phyloP scores from a whole-genome alignment of 2,888 invertebrate species.

The Piscicola geometra region DNA sequence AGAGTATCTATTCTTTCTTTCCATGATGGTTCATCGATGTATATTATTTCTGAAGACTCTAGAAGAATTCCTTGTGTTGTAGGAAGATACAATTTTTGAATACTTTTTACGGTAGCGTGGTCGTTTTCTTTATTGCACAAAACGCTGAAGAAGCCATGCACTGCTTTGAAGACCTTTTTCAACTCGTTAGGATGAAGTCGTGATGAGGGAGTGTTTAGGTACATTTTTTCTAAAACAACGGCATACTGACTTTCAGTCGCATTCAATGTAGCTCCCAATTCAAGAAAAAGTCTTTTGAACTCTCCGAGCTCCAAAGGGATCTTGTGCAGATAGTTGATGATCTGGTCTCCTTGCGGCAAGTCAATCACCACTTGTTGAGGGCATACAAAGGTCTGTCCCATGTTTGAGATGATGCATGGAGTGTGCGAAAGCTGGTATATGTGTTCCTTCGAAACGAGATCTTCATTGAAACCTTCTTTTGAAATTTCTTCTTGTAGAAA shows the following conservation, averaged over 20 bases:
- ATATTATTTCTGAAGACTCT: conserved; percentile 41
- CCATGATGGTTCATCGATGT: conserved; percentile 44
- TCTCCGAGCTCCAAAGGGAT: conserved; percentile 45
- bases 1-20: conserved; percentile 41
- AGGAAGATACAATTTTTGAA: conserved; percentile 37
- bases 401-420: conserved; percentile 41
- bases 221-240: conserved; percentile 42
- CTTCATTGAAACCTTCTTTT: conserved; percentile 30
- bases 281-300: conserved; percentile 43
- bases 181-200: conserved; percentile 45
- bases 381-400: conserved; percentile 42
- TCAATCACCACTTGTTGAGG: conserved; percentile 44
- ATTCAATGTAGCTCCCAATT: conserved; percentile 42
- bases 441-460: conserved; percentile 10
- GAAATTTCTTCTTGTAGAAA: conserved; percentile 39
- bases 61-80: conserved; percentile 36
- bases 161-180: conserved; percentile 43
- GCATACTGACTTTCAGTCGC: conserved; percentile 45
- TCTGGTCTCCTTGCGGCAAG: conserved; percentile 45
- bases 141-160: conserved; percentile 42
- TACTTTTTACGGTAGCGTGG: neutral
- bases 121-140: conserved; percentile 32
- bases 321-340: conserved; percentile 44
- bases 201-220: conserved; percentile 35
- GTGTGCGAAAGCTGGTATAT: conserved; percentile 25